Evolutionary conservation across 1,140 invertebrate genomes (phyloP).

Genomic region (Anoplolepis gracilipes): DNA sequence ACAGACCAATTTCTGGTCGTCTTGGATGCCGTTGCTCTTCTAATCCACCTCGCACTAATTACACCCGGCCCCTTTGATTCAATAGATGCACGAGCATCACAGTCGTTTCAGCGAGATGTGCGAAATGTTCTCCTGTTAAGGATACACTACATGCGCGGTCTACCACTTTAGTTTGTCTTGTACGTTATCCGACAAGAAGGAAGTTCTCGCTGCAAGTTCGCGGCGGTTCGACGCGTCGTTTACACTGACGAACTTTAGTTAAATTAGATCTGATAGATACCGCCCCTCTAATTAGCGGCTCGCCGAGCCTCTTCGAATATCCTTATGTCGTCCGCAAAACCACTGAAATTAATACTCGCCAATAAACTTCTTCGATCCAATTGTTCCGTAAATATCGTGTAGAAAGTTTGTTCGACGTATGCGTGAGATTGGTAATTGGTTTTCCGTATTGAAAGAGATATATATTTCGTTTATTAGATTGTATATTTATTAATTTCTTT

Average conservation of each 20-base stretch:
- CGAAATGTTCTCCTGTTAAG: background rate
- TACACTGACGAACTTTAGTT: slow-evolving; percentile 50
- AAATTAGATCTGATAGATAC: slow-evolving; percentile 60
- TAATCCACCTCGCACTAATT: slow-evolving; percentile 52
- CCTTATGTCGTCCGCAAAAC: slow-evolving; percentile 1
- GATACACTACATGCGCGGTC: background rate
- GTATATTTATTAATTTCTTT: too few species aligned
- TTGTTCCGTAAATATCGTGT: background rate
- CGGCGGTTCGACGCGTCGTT: slow-evolving; percentile 13
- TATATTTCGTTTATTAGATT: too few species aligned
- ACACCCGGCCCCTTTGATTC: slow-evolving; percentile 27
- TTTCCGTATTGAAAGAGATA: background rate
- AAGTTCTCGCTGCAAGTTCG: slow-evolving; percentile 11
- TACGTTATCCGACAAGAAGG: slow-evolving; percentile 13
- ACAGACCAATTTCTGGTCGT: slow-evolving; percentile 56
- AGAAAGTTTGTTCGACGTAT: background rate
- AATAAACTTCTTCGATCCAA: background rate
- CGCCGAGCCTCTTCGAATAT: background rate
- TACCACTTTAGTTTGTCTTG: background rate
- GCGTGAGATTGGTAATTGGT: background rate
- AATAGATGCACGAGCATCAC: slow-evolving; percentile 5
- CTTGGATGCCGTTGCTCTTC: background rate
- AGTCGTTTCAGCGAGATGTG: background rate
- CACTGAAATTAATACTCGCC: background rate
- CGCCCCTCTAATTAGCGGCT: slow-evolving; percentile 45